Conservation (phyloP, 2,888 invertebrate species). For the Volucella inanis region DNA sequence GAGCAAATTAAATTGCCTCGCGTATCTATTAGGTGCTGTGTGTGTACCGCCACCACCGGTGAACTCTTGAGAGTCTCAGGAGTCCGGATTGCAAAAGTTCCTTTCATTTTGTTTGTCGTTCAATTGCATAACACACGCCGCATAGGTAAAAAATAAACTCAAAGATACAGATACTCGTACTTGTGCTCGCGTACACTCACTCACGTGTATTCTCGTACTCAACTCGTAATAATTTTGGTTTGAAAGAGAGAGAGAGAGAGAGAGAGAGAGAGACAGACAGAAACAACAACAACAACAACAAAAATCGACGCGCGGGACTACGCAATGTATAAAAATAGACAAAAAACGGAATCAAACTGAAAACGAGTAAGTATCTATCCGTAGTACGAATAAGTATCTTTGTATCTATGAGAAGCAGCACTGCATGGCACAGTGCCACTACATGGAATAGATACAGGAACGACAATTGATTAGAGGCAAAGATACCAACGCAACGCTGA, state of each 20-base stretch:
- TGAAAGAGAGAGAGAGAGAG: no score
- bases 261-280: no score
- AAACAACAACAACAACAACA: not conserved
- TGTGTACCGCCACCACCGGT: not conserved
- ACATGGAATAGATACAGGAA: slow-evolving; percentile 3
- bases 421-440: not conserved
- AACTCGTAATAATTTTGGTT: slow-evolving; percentile 39
- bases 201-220: slow-evolving; percentile 22
- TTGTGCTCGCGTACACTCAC: slow-evolving; percentile 12
- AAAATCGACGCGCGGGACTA: slow-evolving; percentile 58
- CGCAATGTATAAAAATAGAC: slow-evolving; percentile 73
- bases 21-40: slow-evolving; percentile 47
- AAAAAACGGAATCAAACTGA: slow-evolving; percentile 53
- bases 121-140: slow-evolving; percentile 63
- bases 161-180: slow-evolving; percentile 40
- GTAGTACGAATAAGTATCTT: not conserved
- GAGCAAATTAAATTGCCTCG: slow-evolving; percentile 46
- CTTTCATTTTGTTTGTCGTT: slow-evolving; percentile 41
- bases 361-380: slow-evolving; percentile 46
- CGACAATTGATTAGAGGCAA: slow-evolving; percentile 14
- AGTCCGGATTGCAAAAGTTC: slow-evolving; percentile 63
- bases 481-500: slow-evolving; percentile 68
- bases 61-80: slow-evolving; percentile 30
- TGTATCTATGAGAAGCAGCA: no score
- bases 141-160: slow-evolving; percentile 11